Evolutionary conservation across 2,888 invertebrate species (phyloP).

Genomic region (Zelleria hepariella): DNA sequence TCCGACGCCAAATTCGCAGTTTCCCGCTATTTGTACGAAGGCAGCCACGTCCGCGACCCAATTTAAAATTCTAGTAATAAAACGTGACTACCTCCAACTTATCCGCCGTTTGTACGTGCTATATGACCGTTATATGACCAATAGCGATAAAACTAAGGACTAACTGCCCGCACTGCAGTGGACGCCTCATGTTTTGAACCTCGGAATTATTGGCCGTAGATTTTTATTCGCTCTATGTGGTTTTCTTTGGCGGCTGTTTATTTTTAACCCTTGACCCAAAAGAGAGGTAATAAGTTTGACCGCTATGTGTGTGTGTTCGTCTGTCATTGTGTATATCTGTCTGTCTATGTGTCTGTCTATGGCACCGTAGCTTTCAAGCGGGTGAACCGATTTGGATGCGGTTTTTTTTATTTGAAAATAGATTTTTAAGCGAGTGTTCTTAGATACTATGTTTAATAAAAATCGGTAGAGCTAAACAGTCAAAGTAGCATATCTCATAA

Average conservation of each 20-base stretch:
- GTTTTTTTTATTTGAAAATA: too few relatives aligned
- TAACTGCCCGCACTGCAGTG: not conserved
- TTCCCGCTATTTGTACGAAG: not conserved
- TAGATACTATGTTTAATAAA: too few relatives aligned
- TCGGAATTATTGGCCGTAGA: not conserved
- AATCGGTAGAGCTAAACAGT: too few relatives aligned
- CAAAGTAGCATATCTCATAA: too few relatives aligned
- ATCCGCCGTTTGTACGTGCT: not conserved
- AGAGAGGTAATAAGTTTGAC: too few relatives aligned
- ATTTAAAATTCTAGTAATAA: conserved; percentile 5
- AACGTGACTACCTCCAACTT: conserved; percentile 3
- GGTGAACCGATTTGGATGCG: too few relatives aligned
- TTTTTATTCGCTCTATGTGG: not conserved
- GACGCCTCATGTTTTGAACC: not conserved
- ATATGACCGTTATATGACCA: not conserved
- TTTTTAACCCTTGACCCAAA: not conserved
- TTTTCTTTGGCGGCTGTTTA: not conserved
- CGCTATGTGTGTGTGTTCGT: too few relatives aligned
- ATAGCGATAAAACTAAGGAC: not conserved
- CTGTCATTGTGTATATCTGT: too few relatives aligned
- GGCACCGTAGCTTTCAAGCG: too few relatives aligned
- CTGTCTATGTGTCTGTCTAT: too few relatives aligned
- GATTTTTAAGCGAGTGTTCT: too few relatives aligned
- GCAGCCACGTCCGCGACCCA: not conserved
- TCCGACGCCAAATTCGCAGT: not conserved